Conservation (phyloP, 2,888 invertebrate species). For the Diarsia brunnea region DNA sequence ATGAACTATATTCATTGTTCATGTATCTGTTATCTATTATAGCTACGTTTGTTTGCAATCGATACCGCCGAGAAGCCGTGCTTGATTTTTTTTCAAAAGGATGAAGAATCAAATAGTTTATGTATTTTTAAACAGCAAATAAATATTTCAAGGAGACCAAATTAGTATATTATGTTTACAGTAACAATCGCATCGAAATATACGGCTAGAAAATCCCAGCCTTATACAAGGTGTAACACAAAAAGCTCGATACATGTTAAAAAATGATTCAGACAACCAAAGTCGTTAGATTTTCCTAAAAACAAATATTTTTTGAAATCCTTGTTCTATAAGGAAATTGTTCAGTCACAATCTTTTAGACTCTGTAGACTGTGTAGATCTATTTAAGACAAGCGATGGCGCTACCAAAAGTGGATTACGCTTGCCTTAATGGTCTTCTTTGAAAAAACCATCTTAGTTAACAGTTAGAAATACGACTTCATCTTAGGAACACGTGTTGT, state of each 20-base stretch:
- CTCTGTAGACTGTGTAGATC: not conserved
- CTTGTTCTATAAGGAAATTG: not conserved
- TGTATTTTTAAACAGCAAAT: no score
- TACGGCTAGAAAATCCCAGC: not conserved
- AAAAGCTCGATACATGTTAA: not conserved
- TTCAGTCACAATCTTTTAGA: no score
- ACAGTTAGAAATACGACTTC: not conserved
- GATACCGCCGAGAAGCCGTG: no score
- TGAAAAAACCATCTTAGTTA: not conserved
- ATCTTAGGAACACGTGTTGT: not conserved
- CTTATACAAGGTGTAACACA: not conserved
- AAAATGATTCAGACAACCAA: not conserved
- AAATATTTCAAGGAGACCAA: no score
- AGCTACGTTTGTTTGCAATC: not conserved
- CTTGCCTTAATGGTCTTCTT: not conserved
- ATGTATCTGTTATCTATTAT: not conserved
- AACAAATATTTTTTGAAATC: not conserved
- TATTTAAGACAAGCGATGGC: not conserved
- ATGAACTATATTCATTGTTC: not conserved
- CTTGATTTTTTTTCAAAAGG: not conserved
- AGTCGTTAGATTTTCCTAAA: not conserved
- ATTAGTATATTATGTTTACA: not conserved
- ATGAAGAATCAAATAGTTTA: not conserved
- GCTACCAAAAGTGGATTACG: no score
- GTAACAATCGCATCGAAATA: not conserved